A percentile compares a stretch with the other conserved stretches of the same genome.
These are phyloP conservation scores for Porites cylindrica DNA, from an alignment of 92 coral and sea anemone genomes.

Conservation along the genomic window DNA sequence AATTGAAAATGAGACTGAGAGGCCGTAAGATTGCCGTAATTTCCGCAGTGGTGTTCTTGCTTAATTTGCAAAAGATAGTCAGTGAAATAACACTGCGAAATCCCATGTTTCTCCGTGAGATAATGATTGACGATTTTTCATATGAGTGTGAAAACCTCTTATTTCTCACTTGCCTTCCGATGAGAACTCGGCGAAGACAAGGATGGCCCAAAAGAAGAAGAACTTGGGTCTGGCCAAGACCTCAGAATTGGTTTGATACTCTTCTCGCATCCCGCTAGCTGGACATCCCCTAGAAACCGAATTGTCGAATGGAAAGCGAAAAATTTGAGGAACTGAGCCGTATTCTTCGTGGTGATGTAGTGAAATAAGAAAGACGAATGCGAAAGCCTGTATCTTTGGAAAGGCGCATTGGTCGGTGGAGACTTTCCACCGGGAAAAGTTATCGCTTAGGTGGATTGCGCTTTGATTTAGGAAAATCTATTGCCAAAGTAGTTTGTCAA, in stretches of 20 bases:
- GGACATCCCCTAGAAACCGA: slow-evolving; percentile 61
- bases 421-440: slow-evolving; percentile 57
- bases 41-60: slow-evolving; percentile 34
- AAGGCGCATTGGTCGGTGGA: slow-evolving; percentile 52
- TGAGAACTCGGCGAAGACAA: slow-evolving; percentile 16
- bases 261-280: slow-evolving; percentile 23
- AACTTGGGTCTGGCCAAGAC: slow-evolving; percentile 67
- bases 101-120: slow-evolving; percentile 45
- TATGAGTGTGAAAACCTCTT: slow-evolving; percentile 32
- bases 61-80: slow-evolving; percentile 32
- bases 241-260: slow-evolving; percentile 20
- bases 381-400: slow-evolving; percentile 40
- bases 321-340: slow-evolving; percentile 51
- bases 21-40: slow-evolving; percentile 43
- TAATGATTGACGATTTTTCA: slow-evolving; percentile 26
- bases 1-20: slow-evolving; percentile 33
- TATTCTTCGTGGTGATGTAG: slow-evolving; percentile 36
- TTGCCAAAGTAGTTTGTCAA: too few species aligned
- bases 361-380: slow-evolving; percentile 20
- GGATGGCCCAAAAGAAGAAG: slow-evolving; percentile 29
- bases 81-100: slow-evolving; percentile 20
- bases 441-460: slow-evolving; percentile 30
- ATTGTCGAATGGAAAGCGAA: slow-evolving; percentile 55
- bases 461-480: background rate
- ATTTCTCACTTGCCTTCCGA: slow-evolving; percentile 5